Percentiles rank a stretch among this genome's conserved stretches.
phyloP scores from a whole-genome alignment of 2,797 vertebrate genomes.

The Phaenicophaeus curvirostris region DNA sequence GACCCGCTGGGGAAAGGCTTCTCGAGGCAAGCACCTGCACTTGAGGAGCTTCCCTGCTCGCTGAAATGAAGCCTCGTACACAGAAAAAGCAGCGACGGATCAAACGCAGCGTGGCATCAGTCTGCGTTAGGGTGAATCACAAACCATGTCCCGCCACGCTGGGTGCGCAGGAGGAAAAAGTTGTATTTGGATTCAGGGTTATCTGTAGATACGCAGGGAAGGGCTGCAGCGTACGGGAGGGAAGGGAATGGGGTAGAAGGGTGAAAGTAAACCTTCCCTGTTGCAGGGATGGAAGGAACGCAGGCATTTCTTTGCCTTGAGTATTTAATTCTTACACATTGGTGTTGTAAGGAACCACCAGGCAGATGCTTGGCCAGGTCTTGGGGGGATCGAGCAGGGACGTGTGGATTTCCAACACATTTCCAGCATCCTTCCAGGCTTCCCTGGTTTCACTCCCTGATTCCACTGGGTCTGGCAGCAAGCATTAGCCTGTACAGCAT shows the following conservation, averaged over 20 bases:
- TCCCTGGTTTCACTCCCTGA: neutral
- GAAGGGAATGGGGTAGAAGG: neutral
- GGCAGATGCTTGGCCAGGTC: neutral
- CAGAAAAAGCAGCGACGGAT: neutral
- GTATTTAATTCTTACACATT: neutral
- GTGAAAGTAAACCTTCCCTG: neutral
- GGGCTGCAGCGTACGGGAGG: rapidly evolving
- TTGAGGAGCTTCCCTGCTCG: neutral
- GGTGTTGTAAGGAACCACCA: neutral
- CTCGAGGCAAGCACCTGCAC: rapidly evolving
- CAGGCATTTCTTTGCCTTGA: neutral
- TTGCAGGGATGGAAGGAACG: neutral
- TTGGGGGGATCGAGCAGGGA: neutral
- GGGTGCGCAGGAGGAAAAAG: rapidly evolving
- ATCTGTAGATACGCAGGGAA: neutral
- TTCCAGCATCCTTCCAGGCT: neutral
- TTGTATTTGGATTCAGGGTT: neutral
- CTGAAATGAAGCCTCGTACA: neutral
- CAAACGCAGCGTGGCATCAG: neutral
- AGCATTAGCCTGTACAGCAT: neutral
- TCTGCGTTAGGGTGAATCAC: neutral
- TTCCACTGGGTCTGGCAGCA: neutral
- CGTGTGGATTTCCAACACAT: neutral
- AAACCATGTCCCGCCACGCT: rapidly evolving
- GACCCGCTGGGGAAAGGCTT: neutral